These are phyloP conservation scores for Oryzaephilus surinamensis DNA, from an alignment of 1,140 invertebrate genomes.

Conservation along the genomic window DNA sequence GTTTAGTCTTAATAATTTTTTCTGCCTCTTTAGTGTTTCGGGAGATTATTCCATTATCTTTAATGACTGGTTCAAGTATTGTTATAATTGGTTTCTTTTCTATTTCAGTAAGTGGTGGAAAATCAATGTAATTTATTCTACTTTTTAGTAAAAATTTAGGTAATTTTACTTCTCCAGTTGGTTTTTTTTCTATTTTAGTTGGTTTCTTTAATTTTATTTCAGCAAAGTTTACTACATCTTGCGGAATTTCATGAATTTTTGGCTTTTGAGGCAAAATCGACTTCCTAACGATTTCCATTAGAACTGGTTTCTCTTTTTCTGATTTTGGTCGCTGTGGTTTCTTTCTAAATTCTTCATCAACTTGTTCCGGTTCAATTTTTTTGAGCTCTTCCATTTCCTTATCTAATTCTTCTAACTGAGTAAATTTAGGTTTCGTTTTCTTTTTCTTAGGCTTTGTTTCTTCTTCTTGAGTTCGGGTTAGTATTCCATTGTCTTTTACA, in stretches of 20 bases:
- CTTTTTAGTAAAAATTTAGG: conserved; percentile 58
- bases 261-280: no score
- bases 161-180: conserved; percentile 40
- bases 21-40: conserved; percentile 59
- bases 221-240: conserved; percentile 33
- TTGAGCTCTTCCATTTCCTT: conserved; percentile 6
- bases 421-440: conserved; percentile 3
- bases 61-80: conserved; percentile 39
- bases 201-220: conserved; percentile 56
- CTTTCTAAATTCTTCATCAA: conserved; percentile 7
- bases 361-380: conserved; percentile 2
- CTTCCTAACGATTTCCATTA: conserved; percentile 8
- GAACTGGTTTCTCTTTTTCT: conserved; percentile 3
- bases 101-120: conserved; percentile 41
- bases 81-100: conserved; percentile 42
- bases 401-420: conserved; percentile 3
- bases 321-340: conserved; percentile 5
- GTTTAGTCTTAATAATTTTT: conserved; percentile 45
- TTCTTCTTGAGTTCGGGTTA: conserved; percentile 11
- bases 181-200: conserved; percentile 39
- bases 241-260: conserved; percentile 5
- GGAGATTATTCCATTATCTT: conserved; percentile 54
- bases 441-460: conserved; percentile 5
- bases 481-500: no score
- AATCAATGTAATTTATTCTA: conserved; percentile 47